These are phyloP conservation scores for Cacoxenus indagator DNA, from an alignment of 2,888 invertebrate genomes.

Conservation along the genomic window DNA sequence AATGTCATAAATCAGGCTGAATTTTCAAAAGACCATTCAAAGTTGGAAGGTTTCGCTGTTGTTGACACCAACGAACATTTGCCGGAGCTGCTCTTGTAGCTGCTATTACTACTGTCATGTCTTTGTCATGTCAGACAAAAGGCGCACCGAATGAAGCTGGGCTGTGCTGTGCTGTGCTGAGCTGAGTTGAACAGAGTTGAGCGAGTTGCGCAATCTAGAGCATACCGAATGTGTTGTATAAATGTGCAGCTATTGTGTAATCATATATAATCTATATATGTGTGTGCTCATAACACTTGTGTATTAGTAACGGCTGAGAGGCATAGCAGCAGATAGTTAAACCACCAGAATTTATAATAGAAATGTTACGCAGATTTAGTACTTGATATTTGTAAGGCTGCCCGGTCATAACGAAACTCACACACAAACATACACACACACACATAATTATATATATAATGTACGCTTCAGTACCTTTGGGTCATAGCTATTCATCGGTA, in stretches of 20 bases:
- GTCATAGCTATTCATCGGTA: background rate
- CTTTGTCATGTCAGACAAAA: conserved; percentile 63
- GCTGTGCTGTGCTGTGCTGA: background rate
- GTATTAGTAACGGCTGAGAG: conserved; percentile 21
- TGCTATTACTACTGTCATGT: conserved; percentile 49
- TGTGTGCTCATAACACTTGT: conserved; percentile 19
- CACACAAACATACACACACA: background rate
- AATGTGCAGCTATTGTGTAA: no score
- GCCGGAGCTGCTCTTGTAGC: conserved; percentile 18
- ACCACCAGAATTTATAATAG: background rate
- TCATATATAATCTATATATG: no score
- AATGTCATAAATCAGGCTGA: conserved; percentile 54
- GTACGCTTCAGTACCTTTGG: background rate
- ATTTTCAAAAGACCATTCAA: conserved; percentile 49
- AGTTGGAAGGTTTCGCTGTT: conserved; percentile 34
- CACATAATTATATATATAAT: background rate
- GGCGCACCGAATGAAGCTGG: conserved; percentile 26
- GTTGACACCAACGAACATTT: conserved; percentile 22
- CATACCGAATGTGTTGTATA: no score
- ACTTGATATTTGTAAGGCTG: background rate
- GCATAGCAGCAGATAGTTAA: background rate
- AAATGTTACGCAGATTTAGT: conserved; percentile 16
- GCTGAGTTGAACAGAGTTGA: background rate
- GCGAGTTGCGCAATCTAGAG: conserved; percentile 45
- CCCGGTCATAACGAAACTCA: background rate